Percentiles rank a stretch among this genome's conserved stretches.
Conservation (phyloP, 1,140 invertebrate species). For the Centruroides sculpturatus region DNA sequence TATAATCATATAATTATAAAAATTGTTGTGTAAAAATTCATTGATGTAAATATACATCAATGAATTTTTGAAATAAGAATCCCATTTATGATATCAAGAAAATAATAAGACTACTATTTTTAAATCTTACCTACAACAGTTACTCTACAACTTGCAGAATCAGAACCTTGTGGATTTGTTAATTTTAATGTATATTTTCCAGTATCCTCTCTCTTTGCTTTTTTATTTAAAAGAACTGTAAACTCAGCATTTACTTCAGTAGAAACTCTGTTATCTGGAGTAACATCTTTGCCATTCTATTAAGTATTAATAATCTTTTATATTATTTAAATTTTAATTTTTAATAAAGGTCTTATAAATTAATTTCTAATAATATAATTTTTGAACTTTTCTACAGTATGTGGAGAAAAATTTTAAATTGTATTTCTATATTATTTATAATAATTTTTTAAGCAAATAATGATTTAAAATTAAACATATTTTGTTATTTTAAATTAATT, state of each 20-base stretch:
- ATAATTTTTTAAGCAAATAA: no score
- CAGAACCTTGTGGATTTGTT: constrained; percentile 71
- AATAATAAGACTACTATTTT: neutral
- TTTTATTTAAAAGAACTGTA: constrained; percentile 72
- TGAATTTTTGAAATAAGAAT: no score
- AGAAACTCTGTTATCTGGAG: constrained; percentile 63
- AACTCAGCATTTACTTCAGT: constrained; percentile 69
- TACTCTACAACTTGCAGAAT: constrained; percentile 75
- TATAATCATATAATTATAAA: neutral
- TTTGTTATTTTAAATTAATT: no score
- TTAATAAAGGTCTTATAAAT: no score
- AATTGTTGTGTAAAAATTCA: no score
- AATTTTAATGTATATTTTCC: constrained; percentile 85
- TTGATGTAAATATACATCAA: no score
- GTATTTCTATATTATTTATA: no score
- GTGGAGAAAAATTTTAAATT: no score
- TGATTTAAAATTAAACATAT: no score
- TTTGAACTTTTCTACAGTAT: no score
- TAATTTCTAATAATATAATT: no score
- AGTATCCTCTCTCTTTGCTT: constrained; percentile 72
- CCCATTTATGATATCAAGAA: neutral
- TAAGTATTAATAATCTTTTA: neutral
- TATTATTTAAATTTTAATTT: no score
- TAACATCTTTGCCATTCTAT: constrained; percentile 62
- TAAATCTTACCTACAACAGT: constrained; percentile 46